Evolutionary conservation across 2,888 invertebrate species (phyloP), one percentile per base, ranked within the genome.

Genomic region (Synanthedon vespiformis): DNA sequence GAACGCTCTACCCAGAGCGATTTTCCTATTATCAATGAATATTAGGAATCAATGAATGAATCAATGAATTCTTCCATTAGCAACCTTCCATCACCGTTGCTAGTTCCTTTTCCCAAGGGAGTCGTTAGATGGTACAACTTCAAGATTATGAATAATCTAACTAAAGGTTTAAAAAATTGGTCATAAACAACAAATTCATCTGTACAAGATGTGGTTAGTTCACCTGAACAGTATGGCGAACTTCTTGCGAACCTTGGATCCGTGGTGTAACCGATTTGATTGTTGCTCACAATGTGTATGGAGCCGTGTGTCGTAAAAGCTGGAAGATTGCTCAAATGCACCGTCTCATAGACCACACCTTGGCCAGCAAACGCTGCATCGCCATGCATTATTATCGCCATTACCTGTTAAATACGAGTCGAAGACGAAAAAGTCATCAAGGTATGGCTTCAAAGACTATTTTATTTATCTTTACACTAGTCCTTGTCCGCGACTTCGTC

Each of bases 231-330:
- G 70, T 97, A 96, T 0, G 95, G 95, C 0, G 95, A 94, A 40
- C 95, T 95, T 56, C 96, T 89, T 0, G 95, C 92, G 72, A 92
- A 92, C 58, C 95, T 89, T 3, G 96, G 96, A 80, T 97, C 96
- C 40, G 97, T 97, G 48, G 97, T 96, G 82, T 97, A 96, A 10
- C 97, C 97, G 72, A 96, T 93, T 89, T 95, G 93, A 65, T 92
- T 92, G 67, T 92, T 92, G 65, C 90, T 90, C 51, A 92, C 89
- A 61, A 91, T 85, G 65, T 92, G 92, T 18, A 92, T 80, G 12
- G 89, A 86, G 44, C 92, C 92, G 59, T 89, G 88, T 0, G 91
- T 91, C 18, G 90, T 91, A 68, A 90, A 92, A 56, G 88, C 84
- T 1, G 91, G 91, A 58, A 92, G 77, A 65, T 89, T 87, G 27